phyloP scores from a whole-genome alignment of 2,797 vertebrate genomes.

The Vespertilio murinus region DNA sequence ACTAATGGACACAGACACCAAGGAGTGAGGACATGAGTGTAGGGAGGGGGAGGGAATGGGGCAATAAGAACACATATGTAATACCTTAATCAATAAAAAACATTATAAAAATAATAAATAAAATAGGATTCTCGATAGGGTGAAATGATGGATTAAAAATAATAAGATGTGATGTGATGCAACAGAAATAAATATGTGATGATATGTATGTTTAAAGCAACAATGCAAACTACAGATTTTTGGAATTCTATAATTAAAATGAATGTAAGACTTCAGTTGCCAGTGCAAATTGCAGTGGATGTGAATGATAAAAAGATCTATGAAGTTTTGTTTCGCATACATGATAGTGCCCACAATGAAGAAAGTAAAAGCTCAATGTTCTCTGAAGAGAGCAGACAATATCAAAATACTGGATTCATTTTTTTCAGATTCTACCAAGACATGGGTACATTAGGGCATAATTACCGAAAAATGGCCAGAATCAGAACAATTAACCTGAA shows the following conservation, averaged over 20 bases:
- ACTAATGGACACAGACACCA: no score
- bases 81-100: no score
- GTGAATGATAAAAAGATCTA: not conserved
- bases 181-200: constrained; percentile 25
- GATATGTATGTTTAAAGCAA: not conserved
- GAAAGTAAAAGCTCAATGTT: not conserved
- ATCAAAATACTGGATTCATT: not conserved
- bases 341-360: not conserved
- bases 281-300: not conserved
- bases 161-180: not conserved
- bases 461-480: not conserved
- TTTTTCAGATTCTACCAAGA: not conserved
- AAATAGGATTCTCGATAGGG: not conserved
- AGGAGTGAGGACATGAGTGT: no score
- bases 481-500: not conserved
- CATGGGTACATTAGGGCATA: not conserved
- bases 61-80: no score
- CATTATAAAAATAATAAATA: not conserved
- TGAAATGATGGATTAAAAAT: constrained; percentile 41
- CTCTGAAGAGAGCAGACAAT: not conserved
- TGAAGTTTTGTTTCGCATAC: not conserved
- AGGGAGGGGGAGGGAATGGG: no score
- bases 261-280: not conserved
- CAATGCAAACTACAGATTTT: not conserved
- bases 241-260: not conserved